These are phyloP conservation scores for Panurus biarmicus DNA, from an alignment of 2,113 vertebrate species.

Conservation along the genomic window DNA sequence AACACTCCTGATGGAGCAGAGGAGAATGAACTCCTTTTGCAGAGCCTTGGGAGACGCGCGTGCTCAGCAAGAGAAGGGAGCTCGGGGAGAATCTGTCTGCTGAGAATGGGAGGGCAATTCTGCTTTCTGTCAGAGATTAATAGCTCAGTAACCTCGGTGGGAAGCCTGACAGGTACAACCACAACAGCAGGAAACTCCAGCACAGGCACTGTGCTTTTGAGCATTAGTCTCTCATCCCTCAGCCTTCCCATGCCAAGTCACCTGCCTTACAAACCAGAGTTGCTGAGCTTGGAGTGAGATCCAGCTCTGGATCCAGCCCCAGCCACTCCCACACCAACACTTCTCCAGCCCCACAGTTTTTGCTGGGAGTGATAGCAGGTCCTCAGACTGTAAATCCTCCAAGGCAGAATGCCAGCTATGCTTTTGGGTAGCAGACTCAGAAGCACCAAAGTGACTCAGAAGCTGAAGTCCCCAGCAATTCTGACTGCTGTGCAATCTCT, in stretches of 20 bases:
- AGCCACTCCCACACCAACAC: neutral
- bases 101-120: neutral
- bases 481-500: neutral
- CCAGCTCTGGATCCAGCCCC: neutral
- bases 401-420: neutral
- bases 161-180: neutral
- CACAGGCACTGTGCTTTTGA: neutral
- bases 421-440: neutral
- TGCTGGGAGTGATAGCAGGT: neutral
- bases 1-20: neutral
- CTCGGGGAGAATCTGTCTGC: neutral
- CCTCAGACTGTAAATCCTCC: neutral
- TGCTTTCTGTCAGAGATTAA: neutral
- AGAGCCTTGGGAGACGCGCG: neutral
- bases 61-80: neutral
- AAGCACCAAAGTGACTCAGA: neutral
- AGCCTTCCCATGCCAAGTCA: neutral
- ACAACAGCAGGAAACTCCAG: neutral
- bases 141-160: neutral
- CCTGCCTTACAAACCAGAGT: neutral
- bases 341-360: neutral
- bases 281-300: neutral
- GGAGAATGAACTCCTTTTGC: neutral
- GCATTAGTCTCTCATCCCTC: neutral
- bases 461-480: neutral